Base-by-base conservation (phyloP, 2,797 vertebrate species). In the Acipenser transmontanus region DNA sequence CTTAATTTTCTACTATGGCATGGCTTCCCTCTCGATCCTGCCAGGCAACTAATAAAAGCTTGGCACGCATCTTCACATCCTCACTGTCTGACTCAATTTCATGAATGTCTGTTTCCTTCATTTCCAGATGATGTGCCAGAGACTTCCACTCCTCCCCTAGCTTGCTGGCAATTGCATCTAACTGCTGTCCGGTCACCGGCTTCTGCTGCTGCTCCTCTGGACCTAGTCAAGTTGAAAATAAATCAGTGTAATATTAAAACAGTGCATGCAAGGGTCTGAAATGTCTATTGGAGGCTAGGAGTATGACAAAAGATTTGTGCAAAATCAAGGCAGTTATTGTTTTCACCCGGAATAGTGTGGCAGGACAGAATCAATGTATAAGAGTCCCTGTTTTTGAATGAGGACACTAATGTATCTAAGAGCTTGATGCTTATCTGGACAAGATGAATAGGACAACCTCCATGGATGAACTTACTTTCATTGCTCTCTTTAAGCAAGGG, bases 401-500 rank as follows among this genome's bases (percentile, higher is more conserved):
- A 34, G 34, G 4, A 34, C 34, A 4, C 34, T 34, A 34, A 34
- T 34, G 34, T 34, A 34, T 34, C 34, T 34, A 34, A 34, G 17
- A 17, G 34, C 4, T 34, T 34, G 34, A 34, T 34, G 34, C 34
- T 34, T 34, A 34, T 34, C 34, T 34, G 34, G 34, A 34, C 34
- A 34, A 34, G 34, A 4, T 34, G 34, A 34, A 34, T 34, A 34
- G 34, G 34, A 34, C 34, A 34, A 34, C 34, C 34, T 3, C 34
- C 4, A 4, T 34, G 34, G 3, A 34, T 0, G 4, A 59, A 80
- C 95, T 93, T 84, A 99, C 97, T 99, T 90, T 98, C 97, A 74
- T 92, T 95, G 84, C 93, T 95, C 78, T 99, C 95, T 79, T 99
- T 99, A 73, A 99, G 91, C 69, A 99, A 93, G 80, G 94, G 95